These are phyloP conservation scores for Eulemur macaco DNA, from an alignment of 2,113 vertebrate species.

Conservation along the genomic window DNA sequence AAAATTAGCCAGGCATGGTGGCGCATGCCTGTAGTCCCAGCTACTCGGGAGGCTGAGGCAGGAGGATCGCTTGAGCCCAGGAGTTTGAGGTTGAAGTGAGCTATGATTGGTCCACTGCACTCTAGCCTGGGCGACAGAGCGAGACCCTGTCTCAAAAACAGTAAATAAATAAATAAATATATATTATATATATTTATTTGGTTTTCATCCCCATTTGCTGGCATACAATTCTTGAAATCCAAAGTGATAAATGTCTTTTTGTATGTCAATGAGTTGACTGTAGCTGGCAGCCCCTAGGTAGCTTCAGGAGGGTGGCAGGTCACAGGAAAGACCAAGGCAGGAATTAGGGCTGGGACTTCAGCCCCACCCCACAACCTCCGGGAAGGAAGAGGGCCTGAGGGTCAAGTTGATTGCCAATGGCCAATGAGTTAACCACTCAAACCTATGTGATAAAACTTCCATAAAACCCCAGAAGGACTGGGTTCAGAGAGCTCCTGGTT, in stretches of 20 bases:
- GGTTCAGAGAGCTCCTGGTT: not conserved
- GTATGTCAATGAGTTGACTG: not conserved
- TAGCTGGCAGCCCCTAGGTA: not conserved
- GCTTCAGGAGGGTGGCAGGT: not conserved
- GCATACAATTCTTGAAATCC: not conserved
- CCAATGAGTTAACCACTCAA: not conserved
- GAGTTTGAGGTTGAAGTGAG: too few species aligned
- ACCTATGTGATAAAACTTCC: not conserved
- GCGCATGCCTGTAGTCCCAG: too few species aligned
- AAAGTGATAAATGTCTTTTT: not conserved
- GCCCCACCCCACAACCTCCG: not conserved
- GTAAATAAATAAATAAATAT: too few species aligned
- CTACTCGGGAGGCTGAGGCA: too few species aligned
- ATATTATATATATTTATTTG: too few species aligned
- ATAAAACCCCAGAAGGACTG: not conserved
- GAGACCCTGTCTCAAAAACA: too few species aligned
- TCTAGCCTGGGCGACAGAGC: too few species aligned
- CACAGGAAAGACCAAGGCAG: not conserved
- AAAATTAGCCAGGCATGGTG: too few species aligned
- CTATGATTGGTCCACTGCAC: too few species aligned
- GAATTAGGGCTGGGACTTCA: not conserved
- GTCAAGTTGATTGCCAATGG: not conserved
- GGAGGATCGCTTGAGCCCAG: too few species aligned
- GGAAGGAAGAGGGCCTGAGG: not conserved
- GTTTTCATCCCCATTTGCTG: not conserved